Conservation (phyloP, 2,888 invertebrate genomes). For the Aelia acuminata region DNA sequence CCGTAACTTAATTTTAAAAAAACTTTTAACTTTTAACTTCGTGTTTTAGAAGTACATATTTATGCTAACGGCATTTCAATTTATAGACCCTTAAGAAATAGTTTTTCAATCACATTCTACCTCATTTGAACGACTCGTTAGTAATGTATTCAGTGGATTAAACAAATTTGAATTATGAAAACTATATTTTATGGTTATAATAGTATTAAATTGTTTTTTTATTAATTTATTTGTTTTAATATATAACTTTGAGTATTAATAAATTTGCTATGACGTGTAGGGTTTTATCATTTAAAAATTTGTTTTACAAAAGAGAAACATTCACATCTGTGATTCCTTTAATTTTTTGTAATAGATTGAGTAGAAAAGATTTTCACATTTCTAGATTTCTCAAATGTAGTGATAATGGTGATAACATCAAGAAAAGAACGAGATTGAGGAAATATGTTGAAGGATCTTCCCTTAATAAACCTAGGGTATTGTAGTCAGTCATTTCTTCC, state of each 20-base stretch:
- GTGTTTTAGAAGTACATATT: too few relatives aligned
- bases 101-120: neutral
- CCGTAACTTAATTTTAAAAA: too few relatives aligned
- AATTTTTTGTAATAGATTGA: neutral
- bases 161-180: slow-evolving; percentile 30
- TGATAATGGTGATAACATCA: neutral
- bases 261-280: neutral
- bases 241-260: neutral
- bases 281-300: neutral
- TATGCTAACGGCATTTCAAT: too few relatives aligned
- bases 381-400: neutral
- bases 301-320: neutral
- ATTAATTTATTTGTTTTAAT: neutral
- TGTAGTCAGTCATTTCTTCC: neutral
- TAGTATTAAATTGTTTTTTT: neutral
- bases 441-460: slow-evolving; percentile 28
- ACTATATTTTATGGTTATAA: neutral
- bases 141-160: neutral
- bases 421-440: slow-evolving; percentile 21
- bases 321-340: neutral
- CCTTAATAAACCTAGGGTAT: neutral
- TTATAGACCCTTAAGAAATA: neutral
- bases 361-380: neutral
- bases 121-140: neutral
- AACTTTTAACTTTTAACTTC: too few relatives aligned